Evolutionary conservation across 92 coral and sea anemone genomes (phyloP).

Genomic region (Meandrina meandrites): DNA sequence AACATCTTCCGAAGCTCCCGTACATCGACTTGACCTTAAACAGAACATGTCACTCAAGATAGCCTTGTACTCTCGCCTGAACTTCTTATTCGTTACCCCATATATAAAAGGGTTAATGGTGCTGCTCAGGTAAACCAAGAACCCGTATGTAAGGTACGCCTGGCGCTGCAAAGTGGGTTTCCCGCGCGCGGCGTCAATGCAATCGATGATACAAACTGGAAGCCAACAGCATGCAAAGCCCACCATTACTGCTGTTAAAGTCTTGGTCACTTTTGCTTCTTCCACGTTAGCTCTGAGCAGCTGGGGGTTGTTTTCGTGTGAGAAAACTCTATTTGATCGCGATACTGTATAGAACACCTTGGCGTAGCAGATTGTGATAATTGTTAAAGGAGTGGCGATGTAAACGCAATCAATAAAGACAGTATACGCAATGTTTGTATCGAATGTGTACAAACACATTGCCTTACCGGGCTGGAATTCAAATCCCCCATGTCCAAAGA

Average conservation of each 20-base stretch:
- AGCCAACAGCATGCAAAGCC: slow-evolving; percentile 84
- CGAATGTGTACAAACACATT: slow-evolving; percentile 66
- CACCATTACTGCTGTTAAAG: slow-evolving; percentile 66
- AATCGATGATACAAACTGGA: slow-evolving; percentile 79
- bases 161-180: slow-evolving; percentile 53
- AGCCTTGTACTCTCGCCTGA: slow-evolving; percentile 56
- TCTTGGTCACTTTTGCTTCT: slow-evolving; percentile 79
- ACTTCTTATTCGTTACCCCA: slow-evolving; percentile 59
- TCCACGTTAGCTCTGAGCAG: slow-evolving; percentile 73
- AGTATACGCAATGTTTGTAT: slow-evolving; percentile 59
- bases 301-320: slow-evolving; percentile 26
- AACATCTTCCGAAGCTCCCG: not conserved
- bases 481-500: slow-evolving; percentile 41
- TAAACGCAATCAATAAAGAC: slow-evolving; percentile 53
- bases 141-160: slow-evolving; percentile 63
- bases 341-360: slow-evolving; percentile 56
- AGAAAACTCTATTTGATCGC: slow-evolving; percentile 53
- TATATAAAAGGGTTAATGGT: slow-evolving; percentile 69
- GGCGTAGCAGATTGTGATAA: slow-evolving; percentile 59
- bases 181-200: slow-evolving; percentile 62
- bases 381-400: slow-evolving; percentile 40
- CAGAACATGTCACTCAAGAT: slow-evolving; percentile 15
- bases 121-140: slow-evolving; percentile 62
- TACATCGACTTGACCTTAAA: not conserved
- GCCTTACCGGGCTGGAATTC: slow-evolving; percentile 73